phyloP scores from a whole-genome alignment of 1,140 invertebrate species.

The Nebria ingens region DNA sequence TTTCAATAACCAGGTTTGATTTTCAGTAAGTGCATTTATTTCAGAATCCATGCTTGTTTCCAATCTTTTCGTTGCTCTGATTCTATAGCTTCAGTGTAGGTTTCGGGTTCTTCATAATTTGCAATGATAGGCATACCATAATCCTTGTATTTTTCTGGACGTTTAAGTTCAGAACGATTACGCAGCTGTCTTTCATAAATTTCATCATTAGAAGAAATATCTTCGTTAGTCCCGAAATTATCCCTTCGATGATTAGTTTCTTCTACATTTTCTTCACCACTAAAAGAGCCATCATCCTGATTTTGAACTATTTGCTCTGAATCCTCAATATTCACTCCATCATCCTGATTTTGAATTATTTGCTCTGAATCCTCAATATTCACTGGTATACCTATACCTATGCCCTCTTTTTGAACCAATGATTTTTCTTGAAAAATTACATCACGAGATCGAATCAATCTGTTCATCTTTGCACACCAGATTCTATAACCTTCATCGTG shows the following conservation, averaged over 20 bases:
- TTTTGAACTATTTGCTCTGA: not conserved
- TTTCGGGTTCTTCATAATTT: not conserved
- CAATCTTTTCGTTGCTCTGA: slow-evolving; percentile 13
- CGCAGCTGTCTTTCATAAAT: too few relatives aligned
- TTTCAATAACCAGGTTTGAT: slow-evolving; percentile 17
- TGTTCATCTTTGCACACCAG: slow-evolving; percentile 9
- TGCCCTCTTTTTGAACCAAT: too few relatives aligned
- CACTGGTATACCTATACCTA: too few relatives aligned
- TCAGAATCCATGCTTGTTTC: slow-evolving; percentile 18
- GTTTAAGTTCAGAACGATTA: too few relatives aligned
- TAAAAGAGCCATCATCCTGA: not conserved
- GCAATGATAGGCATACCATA: not conserved
- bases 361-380: too few relatives aligned
- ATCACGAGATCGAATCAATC: not conserved
- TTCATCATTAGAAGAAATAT: too few relatives aligned
- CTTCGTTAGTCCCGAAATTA: not conserved
- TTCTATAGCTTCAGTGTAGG: slow-evolving; percentile 3
- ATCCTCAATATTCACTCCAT: too few relatives aligned
- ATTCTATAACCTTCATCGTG: not conserved
- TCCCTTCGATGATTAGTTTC: not conserved
- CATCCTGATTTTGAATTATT: too few relatives aligned
- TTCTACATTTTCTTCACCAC: not conserved
- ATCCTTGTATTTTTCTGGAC: too few relatives aligned
- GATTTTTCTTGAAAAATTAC: not conserved
- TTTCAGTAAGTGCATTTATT: slow-evolving; percentile 12